A percentile compares a stretch with the other conserved stretches of the same genome.
These are phyloP conservation scores for Pentamera pediparva DNA, from an alignment of 53 echinoderm and acorn worm genomes.

Conservation along the genomic window DNA sequence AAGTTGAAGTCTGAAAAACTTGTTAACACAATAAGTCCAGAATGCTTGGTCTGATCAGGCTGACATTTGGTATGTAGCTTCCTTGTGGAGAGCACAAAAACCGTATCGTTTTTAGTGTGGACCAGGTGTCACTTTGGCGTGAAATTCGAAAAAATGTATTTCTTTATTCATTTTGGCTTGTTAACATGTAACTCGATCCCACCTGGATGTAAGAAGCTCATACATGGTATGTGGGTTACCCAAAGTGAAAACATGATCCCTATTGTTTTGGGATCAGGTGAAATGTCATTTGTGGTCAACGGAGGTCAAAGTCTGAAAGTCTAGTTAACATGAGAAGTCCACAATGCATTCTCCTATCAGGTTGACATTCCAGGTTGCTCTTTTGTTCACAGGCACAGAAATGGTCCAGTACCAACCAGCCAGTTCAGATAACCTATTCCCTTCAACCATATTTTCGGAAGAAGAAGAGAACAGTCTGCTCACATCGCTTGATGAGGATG, in stretches of 20 bases:
- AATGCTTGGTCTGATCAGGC: not conserved
- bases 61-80: not conserved
- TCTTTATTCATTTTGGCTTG: not conserved
- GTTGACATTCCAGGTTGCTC: not conserved
- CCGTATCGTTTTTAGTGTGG: not conserved
- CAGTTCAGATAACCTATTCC: not conserved
- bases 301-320: no score
- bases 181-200: no score
- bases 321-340: not conserved
- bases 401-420: constrained; percentile 40
- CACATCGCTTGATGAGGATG: constrained; percentile 62
- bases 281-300: no score
- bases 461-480: constrained; percentile 72
- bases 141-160: not conserved
- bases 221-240: not conserved
- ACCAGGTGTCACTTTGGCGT: no score
- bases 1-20: not conserved
- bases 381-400: constrained; percentile 33
- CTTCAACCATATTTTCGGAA: constrained; percentile 16
- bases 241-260: not conserved
- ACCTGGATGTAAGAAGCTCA: no score
- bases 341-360: not conserved
- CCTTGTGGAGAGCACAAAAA: not conserved
- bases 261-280: no score
- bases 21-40: not conserved